A percentile compares a stretch with the other conserved stretches of the same genome.
Evolutionary conservation across 2,797 vertebrate genomes (phyloP).

Genomic region (Huso huso): DNA sequence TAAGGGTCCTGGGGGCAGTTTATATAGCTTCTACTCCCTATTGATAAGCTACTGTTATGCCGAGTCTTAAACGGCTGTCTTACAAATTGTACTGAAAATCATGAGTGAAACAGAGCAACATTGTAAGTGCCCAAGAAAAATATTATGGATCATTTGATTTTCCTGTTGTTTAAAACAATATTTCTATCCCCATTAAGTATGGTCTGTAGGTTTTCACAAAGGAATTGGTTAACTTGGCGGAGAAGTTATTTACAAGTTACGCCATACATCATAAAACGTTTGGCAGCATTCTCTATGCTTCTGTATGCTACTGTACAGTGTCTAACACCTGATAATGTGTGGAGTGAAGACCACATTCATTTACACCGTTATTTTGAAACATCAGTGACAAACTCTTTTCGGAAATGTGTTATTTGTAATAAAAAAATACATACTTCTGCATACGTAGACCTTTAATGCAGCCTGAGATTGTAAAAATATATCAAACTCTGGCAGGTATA

Average conservation of each 20-base stretch:
- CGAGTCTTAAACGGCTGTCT: not conserved
- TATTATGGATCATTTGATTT: slow-evolving; percentile 2
- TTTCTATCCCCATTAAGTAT: not conserved
- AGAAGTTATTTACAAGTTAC: not conserved
- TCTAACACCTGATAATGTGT: not conserved
- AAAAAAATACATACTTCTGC: not conserved
- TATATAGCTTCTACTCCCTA: not conserved
- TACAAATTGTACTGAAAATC: not conserved
- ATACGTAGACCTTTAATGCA: not conserved
- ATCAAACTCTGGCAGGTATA: not conserved
- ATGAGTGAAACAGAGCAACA: not conserved
- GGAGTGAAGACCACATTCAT: not conserved
- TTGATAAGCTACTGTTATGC: slow-evolving; percentile 2
- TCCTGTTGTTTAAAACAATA: slow-evolving; percentile 4
- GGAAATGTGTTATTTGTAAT: not conserved
- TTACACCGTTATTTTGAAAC: not conserved
- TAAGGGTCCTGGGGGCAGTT: too few relatives aligned
- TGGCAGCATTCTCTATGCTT: not conserved
- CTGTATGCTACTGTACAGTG: not conserved
- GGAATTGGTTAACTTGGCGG: not conserved
- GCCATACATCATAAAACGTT: not conserved
- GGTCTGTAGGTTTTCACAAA: not conserved
- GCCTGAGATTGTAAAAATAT: not conserved
- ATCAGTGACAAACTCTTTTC: not conserved
- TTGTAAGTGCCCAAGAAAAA: not conserved